A percentile compares a stretch with the other conserved stretches of the same genome.
Conservation (phyloP, 2,797 vertebrate species). For the Melanotaenia nigrans region DNA sequence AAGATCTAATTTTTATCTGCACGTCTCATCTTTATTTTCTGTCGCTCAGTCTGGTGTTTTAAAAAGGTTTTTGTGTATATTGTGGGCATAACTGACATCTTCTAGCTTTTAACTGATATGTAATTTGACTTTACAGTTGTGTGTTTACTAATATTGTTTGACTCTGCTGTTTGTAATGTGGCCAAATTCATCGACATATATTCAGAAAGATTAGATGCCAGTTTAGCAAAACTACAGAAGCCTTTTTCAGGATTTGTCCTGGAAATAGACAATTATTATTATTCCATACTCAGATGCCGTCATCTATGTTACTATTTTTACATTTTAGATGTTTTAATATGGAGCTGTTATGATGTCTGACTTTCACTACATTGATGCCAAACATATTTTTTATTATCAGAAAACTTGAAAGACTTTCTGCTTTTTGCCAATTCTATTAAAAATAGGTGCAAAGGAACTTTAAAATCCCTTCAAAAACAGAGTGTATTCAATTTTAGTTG, state of each 20-base stretch:
- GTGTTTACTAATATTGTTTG: slow-evolving; percentile 43
- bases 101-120: slow-evolving; percentile 21
- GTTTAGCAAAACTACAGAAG: not conserved
- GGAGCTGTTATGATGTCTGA: not conserved
- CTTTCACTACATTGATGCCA: not conserved
- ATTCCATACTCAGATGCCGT: not conserved
- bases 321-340: not conserved
- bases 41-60: not conserved
- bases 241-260: not conserved
- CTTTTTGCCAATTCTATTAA: not conserved
- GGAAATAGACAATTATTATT: not conserved
- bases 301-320: not conserved
- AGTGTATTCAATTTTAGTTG: not conserved
- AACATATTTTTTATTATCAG: too few relatives aligned
- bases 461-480: not conserved
- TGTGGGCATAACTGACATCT: slow-evolving; percentile 19
- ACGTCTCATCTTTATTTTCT: slow-evolving; percentile 11
- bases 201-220: not conserved
- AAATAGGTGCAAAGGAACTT: not conserved
- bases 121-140: slow-evolving; percentile 28
- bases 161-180: slow-evolving; percentile 32
- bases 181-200: slow-evolving; percentile 12
- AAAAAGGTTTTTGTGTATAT: slow-evolving; percentile 15
- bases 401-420: too few relatives aligned
- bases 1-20: slow-evolving; percentile 1